Evolutionary conservation across 2,797 vertebrate genomes (phyloP).

Genomic region (Lagorchestes hirsutus): DNA sequence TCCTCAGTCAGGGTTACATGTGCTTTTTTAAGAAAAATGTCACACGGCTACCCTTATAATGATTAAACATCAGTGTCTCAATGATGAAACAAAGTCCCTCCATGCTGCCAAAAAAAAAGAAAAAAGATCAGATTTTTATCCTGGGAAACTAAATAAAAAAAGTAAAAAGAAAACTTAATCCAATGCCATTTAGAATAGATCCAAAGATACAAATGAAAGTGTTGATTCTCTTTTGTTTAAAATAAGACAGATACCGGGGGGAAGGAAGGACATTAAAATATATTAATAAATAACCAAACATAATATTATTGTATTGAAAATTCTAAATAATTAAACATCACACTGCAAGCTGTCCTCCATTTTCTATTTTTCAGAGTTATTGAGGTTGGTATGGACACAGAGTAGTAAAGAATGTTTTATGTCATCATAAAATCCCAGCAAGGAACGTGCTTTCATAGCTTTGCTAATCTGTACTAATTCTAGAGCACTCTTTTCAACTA

Average conservation of each 20-base stretch:
- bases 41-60: background rate
- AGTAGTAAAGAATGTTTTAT: background rate
- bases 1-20: background rate
- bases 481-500: constrained; percentile 29
- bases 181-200: background rate
- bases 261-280: constrained; percentile 25
- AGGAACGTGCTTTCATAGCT: constrained; percentile 28
- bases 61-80: background rate
- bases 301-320: constrained; percentile 47
- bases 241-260: background rate
- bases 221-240: constrained; percentile 46
- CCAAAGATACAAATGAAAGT: background rate
- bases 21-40: background rate
- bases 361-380: constrained; percentile 22
- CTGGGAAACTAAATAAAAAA: background rate
- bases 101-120: background rate
- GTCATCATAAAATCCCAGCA: background rate
- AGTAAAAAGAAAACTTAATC: background rate
- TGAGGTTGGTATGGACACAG: background rate
- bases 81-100: constrained; percentile 12
- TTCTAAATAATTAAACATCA: constrained; percentile 57
- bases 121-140: constrained; percentile 8
- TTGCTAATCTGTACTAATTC: constrained; percentile 51
- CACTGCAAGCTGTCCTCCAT: constrained; percentile 42
- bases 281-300: constrained; percentile 71